Base-by-base conservation (phyloP, 2,113 vertebrate genomes). In the Mystacornis crossleyi region DNA sequence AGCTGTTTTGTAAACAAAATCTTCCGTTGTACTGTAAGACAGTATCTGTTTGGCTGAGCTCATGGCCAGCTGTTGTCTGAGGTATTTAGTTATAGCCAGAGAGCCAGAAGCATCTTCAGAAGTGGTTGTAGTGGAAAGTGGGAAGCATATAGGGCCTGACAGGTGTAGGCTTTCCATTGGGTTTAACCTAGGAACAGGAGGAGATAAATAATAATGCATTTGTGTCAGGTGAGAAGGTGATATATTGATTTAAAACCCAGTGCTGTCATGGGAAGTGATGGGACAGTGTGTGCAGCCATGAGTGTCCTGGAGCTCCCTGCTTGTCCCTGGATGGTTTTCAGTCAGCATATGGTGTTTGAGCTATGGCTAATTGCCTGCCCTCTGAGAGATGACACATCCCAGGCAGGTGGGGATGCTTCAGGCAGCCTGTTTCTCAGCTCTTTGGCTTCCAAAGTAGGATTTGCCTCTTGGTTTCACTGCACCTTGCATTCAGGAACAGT, bases 1-100 rank as follows among this genome's bases (percentile, higher is more conserved):
- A 82, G 81, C 86, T 81, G 79, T 55, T 89, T 48, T 42, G 25
- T 78, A 80, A 91, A 70, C 77, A 78, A 10, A 83, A n/a, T 38
- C 34, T 62, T 48, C 77, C 71, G 24, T 40, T 94, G 86, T 92
- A 3, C 55, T 55, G 47, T 58, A 74, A 66, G 26, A 23, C 81
- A 70, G 2, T 62, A n/a, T 69, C 75, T 70, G 45, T 72, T 94
- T 47, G 86, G 61, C 93, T 95, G 91, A 95, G 91, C 65, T 96
- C 36, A 14, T 67, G 78, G 71, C 34, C 86, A 95, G 88, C 94
- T 96, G 81, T 43, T 90, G 60, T 65, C 72, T 85, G 14, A 75
- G 84, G 25, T 77, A 10, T 91, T 86, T 36, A 34, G 33, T 94
- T 86, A 47, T 69, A 85, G 70, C 57, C 54, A 31, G 88, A 51